Conservation (phyloP, 2,113 vertebrate species). For the Trichechus manatus region DNA sequence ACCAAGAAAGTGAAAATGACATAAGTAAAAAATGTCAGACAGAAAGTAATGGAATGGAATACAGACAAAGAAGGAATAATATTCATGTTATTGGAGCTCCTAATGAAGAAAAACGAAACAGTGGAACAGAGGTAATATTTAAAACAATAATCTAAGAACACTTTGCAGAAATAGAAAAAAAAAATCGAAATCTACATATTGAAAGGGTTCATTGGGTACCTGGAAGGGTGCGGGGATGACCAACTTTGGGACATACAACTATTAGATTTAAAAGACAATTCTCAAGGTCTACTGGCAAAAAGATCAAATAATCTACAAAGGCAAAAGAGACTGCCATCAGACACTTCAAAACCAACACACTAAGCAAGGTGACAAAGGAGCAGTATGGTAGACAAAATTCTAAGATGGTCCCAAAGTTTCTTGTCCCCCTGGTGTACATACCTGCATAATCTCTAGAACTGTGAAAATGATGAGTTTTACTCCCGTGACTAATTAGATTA, state of each 20-base stretch:
- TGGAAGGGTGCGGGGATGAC: not conserved
- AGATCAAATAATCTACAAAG: not conserved
- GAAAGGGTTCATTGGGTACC: not conserved
- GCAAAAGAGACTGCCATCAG: not conserved
- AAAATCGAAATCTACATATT: not conserved
- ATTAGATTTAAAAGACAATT: not conserved
- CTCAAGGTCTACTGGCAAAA: not conserved
- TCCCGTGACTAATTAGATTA: not conserved
- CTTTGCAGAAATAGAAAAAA: not conserved
- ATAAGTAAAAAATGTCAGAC: not conserved
- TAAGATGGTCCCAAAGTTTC: not conserved
- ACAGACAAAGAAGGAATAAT: not conserved
- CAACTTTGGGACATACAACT: not conserved
- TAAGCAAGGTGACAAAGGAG: not conserved
- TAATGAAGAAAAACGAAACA: not conserved
- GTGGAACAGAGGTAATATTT: not conserved
- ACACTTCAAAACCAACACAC: not conserved
- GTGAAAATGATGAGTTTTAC: not conserved
- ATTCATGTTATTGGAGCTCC: not conserved
- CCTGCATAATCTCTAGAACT: not conserved
- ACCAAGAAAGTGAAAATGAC: not conserved
- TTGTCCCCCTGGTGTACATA: not conserved
- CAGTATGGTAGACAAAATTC: not conserved
- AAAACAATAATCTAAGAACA: not conserved
- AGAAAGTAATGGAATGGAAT: not conserved